Percentiles rank a stretch among this genome's conserved stretches.
These are phyloP conservation scores for Mesopsocus fuscifrons DNA, from an alignment of 2,888 invertebrate species.

Conservation along the genomic window DNA sequence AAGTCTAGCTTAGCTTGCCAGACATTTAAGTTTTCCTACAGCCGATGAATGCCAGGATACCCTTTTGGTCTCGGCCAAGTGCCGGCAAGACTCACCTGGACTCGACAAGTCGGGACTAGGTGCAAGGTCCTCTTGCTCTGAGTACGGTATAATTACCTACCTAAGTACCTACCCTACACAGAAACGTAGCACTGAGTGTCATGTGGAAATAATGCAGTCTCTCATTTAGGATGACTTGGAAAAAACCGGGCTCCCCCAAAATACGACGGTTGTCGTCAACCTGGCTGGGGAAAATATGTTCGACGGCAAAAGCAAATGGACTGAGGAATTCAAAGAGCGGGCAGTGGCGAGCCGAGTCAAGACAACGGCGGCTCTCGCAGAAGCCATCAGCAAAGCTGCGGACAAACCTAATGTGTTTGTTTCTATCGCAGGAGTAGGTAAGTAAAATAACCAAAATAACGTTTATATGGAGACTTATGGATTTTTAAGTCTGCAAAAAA, in stretches of 20 bases:
- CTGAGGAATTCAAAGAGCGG: constrained; percentile 66
- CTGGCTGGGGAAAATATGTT: constrained; percentile 81
- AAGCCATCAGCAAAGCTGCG: constrained; percentile 40
- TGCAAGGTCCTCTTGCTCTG: no score
- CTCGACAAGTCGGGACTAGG: no score
- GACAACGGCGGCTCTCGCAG: constrained; percentile 53
- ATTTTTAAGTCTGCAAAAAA: no score
- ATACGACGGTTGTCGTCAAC: constrained; percentile 63
- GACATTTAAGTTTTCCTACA: background rate
- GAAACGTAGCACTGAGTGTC: no score
- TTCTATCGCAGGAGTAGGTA: constrained; percentile 71
- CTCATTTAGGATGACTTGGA: constrained; percentile 40
- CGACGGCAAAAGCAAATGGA: constrained; percentile 63
- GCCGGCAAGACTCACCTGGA: no score
- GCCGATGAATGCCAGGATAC: background rate
- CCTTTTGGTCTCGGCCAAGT: no score
- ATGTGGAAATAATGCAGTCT: constrained; percentile 5
- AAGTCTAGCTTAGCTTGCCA: constrained; percentile 15
- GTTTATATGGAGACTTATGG: no score
- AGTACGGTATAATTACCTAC: no score
- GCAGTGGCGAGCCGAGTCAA: constrained; percentile 70
- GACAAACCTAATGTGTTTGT: constrained; percentile 55
- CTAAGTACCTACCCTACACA: no score
- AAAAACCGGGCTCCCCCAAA: constrained; percentile 48
- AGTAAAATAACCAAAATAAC: no score